phyloP scores from a whole-genome alignment of 2,113 vertebrate species.

The Zapus hudsonius region DNA sequence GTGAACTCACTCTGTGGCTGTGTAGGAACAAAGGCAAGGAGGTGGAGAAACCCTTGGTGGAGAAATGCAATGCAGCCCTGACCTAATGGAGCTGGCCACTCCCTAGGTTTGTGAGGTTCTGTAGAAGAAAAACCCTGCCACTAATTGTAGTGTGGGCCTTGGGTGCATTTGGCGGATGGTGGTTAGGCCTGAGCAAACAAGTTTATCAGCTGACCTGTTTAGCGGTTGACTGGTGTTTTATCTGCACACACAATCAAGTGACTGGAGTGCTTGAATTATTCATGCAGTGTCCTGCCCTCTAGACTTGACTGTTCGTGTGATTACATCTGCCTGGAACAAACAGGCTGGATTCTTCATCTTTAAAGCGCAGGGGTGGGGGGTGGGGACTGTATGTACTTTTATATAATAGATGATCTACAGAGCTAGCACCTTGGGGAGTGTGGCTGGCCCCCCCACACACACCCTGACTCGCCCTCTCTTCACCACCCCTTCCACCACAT shows the following conservation, averaged over 20 bases:
- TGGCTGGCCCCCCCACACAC: neutral
- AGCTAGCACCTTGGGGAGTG: conserved; percentile 8
- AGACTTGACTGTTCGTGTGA: conserved; percentile 91
- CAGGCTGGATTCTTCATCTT: conserved; percentile 87
- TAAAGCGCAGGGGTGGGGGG: conserved; percentile 67
- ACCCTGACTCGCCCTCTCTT: neutral
- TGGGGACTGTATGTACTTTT: conserved; percentile 80
- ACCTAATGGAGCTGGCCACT: conserved; percentile 15
- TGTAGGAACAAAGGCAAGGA: conserved; percentile 61
- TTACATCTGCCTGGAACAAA: conserved; percentile 93
- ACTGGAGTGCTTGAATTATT: conserved; percentile 92
- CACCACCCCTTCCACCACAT: neutral
- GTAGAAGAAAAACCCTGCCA: conserved; percentile 66
- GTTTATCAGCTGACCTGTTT: conserved; percentile 94
- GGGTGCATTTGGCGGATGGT: conserved; percentile 80
- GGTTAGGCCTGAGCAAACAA: conserved; percentile 90
- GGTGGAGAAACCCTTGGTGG: conserved; percentile 62
- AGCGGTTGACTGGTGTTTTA: conserved; percentile 92
- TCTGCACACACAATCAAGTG: conserved; percentile 91
- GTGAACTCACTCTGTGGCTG: conserved; percentile 51
- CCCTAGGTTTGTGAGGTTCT: conserved; percentile 47
- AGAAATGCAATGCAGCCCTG: conserved; percentile 30
- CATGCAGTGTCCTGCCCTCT: conserved; percentile 91
- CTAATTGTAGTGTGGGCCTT: conserved; percentile 82
- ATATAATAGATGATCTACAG: conserved; percentile 82